Conservation (phyloP, 2,113 vertebrate genomes). For the Ptilonorhynchus violaceus region DNA sequence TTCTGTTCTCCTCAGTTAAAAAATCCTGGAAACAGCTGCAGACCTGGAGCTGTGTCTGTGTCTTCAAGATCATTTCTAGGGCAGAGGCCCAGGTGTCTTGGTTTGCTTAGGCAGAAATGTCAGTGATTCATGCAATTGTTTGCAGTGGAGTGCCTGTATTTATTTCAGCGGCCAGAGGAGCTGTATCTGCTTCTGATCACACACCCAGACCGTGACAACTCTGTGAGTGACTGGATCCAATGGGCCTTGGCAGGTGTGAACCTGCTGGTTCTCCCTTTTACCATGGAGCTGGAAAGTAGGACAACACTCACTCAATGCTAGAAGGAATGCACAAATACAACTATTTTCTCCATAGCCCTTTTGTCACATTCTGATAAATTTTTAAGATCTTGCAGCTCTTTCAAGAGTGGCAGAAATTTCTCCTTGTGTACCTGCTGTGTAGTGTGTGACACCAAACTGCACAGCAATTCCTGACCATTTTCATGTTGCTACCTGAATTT, state of each 20-base stretch:
- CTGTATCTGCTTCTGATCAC: neutral
- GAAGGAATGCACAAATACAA: neutral
- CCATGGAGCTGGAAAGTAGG: neutral
- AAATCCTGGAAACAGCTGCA: neutral
- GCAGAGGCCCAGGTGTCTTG: neutral
- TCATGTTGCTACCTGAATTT: neutral
- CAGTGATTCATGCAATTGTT: neutral
- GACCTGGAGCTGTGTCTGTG: neutral
- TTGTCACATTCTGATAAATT: neutral
- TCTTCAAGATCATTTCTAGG: neutral
- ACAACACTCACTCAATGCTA: accelerated
- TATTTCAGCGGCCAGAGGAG: neutral
- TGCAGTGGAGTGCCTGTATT: neutral
- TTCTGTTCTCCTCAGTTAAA: neutral
- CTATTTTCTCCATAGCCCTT: neutral
- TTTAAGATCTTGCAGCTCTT: neutral
- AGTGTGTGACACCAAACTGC: neutral
- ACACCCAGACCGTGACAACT: neutral
- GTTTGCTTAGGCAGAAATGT: neutral
- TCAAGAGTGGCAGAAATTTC: neutral
- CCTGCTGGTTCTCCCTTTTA: neutral
- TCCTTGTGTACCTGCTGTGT: neutral
- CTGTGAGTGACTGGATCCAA: neutral
- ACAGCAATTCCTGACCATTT: neutral
- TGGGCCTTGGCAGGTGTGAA: neutral